phyloP scores from a whole-genome alignment of 2,888 invertebrate genomes.

The Leuctra nigra region DNA sequence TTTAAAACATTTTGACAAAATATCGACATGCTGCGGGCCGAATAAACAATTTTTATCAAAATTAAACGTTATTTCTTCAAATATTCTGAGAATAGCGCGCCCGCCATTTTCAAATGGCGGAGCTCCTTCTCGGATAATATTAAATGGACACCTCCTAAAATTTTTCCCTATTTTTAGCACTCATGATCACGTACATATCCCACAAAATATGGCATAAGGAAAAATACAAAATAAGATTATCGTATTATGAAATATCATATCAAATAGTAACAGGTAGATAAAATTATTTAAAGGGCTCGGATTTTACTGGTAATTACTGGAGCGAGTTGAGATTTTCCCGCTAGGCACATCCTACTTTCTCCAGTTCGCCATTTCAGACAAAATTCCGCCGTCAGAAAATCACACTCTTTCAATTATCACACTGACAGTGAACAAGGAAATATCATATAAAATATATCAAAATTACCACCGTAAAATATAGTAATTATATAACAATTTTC shows the following conservation, averaged over 20 bases:
- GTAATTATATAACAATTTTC: conserved; percentile 37
- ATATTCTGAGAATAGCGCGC: conserved; percentile 27
- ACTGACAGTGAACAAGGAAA: conserved; percentile 32
- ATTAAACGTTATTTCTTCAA: neutral
- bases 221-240: conserved; percentile 13
- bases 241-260: neutral
- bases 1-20: no score
- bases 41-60: no score
- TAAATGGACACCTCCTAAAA: conserved; percentile 21
- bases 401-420: conserved; percentile 30
- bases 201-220: conserved; percentile 5
- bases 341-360: conserved; percentile 22
- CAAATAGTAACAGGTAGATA: conserved; percentile 6
- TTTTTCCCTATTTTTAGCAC: conserved; percentile 29
- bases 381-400: conserved; percentile 11
- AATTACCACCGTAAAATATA: conserved; percentile 41
- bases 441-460: conserved; percentile 32
- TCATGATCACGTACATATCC: conserved; percentile 8
- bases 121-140: conserved; percentile 22
- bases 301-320: conserved; percentile 7
- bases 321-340: conserved; percentile 10
- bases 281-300: conserved; percentile 15
- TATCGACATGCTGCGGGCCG: no score
- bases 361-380: conserved; percentile 21
- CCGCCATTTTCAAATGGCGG: conserved; percentile 31